Percentiles rank a stretch among this genome's conserved stretches.
Evolutionary conservation across 1,140 invertebrate genomes (phyloP).

Genomic region (Microplitis mediator): DNA sequence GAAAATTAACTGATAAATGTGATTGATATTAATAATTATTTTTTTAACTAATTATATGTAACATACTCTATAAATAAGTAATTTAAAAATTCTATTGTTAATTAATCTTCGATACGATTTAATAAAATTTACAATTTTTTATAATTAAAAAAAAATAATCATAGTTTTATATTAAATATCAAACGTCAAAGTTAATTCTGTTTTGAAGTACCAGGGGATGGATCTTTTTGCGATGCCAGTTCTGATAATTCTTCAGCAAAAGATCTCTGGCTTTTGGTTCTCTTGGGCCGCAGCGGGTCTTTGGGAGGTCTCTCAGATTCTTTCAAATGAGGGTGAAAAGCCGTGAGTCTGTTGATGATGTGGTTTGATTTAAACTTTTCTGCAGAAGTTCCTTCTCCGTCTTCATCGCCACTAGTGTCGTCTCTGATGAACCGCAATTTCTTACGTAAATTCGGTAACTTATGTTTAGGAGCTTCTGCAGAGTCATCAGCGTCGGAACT

Average conservation of each 20-base stretch:
- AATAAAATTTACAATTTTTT: no score
- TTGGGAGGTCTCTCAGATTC: constrained; percentile 31
- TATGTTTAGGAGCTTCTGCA: neutral
- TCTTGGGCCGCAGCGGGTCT: constrained; percentile 24
- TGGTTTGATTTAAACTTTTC: no score
- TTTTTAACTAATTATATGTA: no score
- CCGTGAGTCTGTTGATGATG: constrained; percentile 23
- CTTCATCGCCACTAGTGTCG: neutral
- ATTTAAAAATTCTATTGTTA: no score
- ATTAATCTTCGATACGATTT: no score
- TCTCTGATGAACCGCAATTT: neutral
- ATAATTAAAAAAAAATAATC: no score
- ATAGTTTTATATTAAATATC: no score
- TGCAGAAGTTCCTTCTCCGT: neutral
- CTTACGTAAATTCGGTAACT: neutral
- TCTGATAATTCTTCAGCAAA: constrained; percentile 32
- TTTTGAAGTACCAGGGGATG: neutral
- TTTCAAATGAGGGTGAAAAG: constrained; percentile 31
- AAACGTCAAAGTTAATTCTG: no score
- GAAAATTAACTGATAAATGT: no score
- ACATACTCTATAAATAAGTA: no score
- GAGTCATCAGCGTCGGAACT: constrained; percentile 1
- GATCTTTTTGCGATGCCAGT: constrained; percentile 22
- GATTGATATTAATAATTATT: no score
- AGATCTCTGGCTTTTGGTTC: constrained; percentile 19